Evolutionary conservation across 2,113 vertebrate genomes (phyloP), one percentile per base, ranked within the genome.

Genomic region (Anguilla japonica): DNA sequence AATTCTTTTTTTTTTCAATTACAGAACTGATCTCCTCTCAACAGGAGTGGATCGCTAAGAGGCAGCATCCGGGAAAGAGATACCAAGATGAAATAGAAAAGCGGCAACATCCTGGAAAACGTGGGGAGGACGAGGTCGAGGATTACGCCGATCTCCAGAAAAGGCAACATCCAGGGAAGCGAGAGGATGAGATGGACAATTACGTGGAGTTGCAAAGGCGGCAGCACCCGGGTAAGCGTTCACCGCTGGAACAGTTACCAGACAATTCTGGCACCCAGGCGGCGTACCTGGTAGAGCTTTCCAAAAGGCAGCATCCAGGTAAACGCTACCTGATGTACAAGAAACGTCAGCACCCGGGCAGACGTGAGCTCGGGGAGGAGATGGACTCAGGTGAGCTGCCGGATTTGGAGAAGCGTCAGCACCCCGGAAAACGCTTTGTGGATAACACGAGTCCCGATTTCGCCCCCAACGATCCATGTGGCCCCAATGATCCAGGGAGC

Each of bases 61-160:
- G 95, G 87, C 96, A 97, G 81, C 95, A 96, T 84, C 93, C 96
- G 34, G 96, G 95, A 14, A 96, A 95, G 82, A 95, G 96, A 85
- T 90, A 92, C 85, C 20, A 89, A 39, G 93, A 93, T 18, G 93
- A 94, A 16, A 81, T 95, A 79, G 94, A 95, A 9, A 98, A 97
- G 93, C 95, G 96, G 82, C 97, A 98, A 89, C 96, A 98, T 84
- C 96, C 96, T n/a, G 97, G 96, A 84, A 95, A 93, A 88, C 95
- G 96, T 84, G 93, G 96, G 22, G 89, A 87, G 16, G 94, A 92
- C 67, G 92, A 91, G 22, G 89, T 90, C 26, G 93, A 93, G 20
- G 91, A 92, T 39, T 91, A 90, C 87, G 60, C 87, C 41, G 91
- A 93, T 8, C 41, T 94, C 82, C 89, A 95, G 86, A 94, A 89